Conservation (phyloP, 2,888 invertebrate species). For the Shargacucullia verbasci region DNA sequence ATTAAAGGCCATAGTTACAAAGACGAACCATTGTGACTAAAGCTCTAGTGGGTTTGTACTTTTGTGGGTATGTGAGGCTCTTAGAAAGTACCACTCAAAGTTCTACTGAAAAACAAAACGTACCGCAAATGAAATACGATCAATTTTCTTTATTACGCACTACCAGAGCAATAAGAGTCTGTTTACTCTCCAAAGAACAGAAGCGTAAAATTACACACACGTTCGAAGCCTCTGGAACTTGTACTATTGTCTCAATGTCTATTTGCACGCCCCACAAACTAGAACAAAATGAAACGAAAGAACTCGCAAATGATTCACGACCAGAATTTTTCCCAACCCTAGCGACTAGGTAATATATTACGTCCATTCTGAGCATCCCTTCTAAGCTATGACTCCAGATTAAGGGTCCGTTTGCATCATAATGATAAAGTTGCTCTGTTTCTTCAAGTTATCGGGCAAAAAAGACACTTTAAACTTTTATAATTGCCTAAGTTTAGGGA, state of each 20-base stretch:
- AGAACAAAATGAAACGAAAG: constrained; percentile 21
- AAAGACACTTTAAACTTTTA: constrained; percentile 73
- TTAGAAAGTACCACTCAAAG: not conserved
- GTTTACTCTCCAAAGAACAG: constrained; percentile 3
- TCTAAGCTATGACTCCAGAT: constrained; percentile 55
- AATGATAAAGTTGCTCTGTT: constrained; percentile 58
- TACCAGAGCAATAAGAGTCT: constrained; percentile 2
- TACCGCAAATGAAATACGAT: not conserved
- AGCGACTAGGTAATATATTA: constrained; percentile 61
- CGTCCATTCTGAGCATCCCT: constrained; percentile 60
- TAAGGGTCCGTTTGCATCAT: constrained; percentile 40
- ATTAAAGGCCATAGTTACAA: too few species aligned
- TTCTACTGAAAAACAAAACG: not conserved
- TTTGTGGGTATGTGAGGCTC: too few species aligned
- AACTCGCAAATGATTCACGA: constrained; percentile 60
- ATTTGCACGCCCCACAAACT: constrained; percentile 15
- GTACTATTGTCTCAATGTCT: constrained; percentile 25
- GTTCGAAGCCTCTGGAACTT: constrained; percentile 18
- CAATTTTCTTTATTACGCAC: constrained; percentile 12
- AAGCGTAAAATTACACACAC: constrained; percentile 24
- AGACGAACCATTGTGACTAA: too few species aligned
- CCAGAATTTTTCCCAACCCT: constrained; percentile 59
- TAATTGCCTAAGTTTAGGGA: constrained; percentile 70
- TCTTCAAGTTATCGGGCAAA: constrained; percentile 61
- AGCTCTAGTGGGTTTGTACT: too few species aligned